phyloP scores from a whole-genome alignment of 2,113 vertebrate genomes.

The Hippoglossus stenolepis region DNA sequence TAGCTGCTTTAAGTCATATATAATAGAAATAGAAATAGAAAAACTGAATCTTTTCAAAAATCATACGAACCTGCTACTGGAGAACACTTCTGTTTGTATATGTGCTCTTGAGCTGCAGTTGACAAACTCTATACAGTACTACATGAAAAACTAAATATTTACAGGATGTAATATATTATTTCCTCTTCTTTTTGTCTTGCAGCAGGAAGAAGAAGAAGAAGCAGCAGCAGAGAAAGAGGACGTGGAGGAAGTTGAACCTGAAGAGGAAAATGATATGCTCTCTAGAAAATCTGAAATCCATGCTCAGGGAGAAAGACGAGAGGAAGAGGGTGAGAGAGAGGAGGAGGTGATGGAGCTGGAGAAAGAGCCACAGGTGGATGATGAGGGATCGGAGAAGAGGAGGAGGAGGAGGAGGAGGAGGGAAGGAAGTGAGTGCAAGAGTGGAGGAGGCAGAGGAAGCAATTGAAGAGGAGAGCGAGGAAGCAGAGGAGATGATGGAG shows the following conservation, averaged over 20 bases:
- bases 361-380: conserved; percentile 15
- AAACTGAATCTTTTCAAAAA: too few species aligned
- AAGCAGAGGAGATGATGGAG: conserved; percentile 3
- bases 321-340: conserved; percentile 17
- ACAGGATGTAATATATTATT: background rate
- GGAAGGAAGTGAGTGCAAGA: background rate
- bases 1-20: too few species aligned
- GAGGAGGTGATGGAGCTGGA: conserved; percentile 25
- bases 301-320: conserved; percentile 15
- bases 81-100: background rate
- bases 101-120: too few species aligned
- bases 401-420: background rate
- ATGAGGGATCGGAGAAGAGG: background rate
- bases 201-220: conserved; percentile 45
- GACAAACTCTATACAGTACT: background rate
- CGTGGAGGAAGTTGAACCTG: conserved; percentile 26
- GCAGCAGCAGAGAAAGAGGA: conserved; percentile 20
- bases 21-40: too few species aligned
- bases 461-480: conserved; percentile 11
- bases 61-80: background rate
- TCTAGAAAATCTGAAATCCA: conserved; percentile 6
- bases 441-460: conserved; percentile 37
- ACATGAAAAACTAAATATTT: background rate
- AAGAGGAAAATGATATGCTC: conserved; percentile 7
- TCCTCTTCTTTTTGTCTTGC: conserved; percentile 10